A percentile compares a stretch with the other conserved stretches of the same genome.
Evolutionary conservation across 2,888 invertebrate genomes (phyloP).

Genomic region (Thymelicus lineola): DNA sequence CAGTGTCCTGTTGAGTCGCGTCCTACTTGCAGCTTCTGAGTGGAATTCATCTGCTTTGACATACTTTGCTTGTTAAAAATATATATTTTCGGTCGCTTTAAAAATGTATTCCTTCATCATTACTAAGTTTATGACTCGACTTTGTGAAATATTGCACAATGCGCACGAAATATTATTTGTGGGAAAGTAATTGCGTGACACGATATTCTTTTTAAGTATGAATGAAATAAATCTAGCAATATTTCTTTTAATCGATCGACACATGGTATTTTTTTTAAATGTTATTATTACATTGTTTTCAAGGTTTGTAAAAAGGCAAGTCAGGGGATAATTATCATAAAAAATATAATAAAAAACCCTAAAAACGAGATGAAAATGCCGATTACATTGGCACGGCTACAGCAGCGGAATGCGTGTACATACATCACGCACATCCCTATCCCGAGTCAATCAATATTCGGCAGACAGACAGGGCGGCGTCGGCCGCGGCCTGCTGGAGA

Average conservation of each 20-base stretch:
- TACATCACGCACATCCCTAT: conserved; percentile 12
- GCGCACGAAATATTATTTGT: too few species aligned
- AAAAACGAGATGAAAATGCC: too few species aligned
- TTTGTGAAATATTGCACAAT: not conserved
- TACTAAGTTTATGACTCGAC: not conserved
- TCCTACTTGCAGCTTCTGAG: conserved; percentile 18
- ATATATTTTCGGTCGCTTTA: conserved; percentile 13
- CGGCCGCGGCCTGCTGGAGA: conserved; percentile 36
- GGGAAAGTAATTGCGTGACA: too few species aligned
- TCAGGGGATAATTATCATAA: too few species aligned
- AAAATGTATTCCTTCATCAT: conserved; percentile 7
- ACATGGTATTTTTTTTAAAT: too few species aligned
- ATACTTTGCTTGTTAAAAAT: conserved; percentile 19
- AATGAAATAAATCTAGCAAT: too few species aligned
- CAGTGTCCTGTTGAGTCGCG: conserved; percentile 2
- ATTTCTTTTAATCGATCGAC: too few species aligned
- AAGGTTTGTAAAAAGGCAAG: too few species aligned
- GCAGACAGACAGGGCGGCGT: conserved; percentile 42
- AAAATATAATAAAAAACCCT: too few species aligned
- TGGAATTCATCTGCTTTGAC: conserved; percentile 17
- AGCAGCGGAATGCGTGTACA: not conserved
- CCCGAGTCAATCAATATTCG: conserved; percentile 38
- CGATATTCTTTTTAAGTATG: too few species aligned
- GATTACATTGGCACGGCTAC: too few species aligned
- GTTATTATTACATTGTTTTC: too few species aligned